phyloP scores from a whole-genome alignment of 37 sponge, comb jelly and placozoan species.

The Corticium candelabrum region DNA sequence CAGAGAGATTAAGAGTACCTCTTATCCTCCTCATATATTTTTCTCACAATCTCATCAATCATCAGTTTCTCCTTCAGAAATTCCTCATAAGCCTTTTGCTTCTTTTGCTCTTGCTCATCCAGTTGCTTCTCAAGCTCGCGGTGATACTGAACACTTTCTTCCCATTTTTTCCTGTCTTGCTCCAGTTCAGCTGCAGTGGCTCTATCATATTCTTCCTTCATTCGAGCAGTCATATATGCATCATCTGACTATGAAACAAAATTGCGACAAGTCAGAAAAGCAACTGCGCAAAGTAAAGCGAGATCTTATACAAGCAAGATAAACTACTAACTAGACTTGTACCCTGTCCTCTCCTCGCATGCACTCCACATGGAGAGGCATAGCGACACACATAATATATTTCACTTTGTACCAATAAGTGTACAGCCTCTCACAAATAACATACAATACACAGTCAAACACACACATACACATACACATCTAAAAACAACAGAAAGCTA shows the following conservation, averaged over 20 bases:
- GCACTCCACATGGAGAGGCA: no score
- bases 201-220: constrained; percentile 52
- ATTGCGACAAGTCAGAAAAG: background rate
- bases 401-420: no score
- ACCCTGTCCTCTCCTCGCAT: no score
- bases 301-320: no score
- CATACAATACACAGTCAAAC: no score
- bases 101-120: constrained; percentile 78
- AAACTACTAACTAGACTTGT: no score
- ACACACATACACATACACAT: no score
- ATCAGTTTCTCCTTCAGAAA: constrained; percentile 97
- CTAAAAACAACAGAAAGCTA: no score
- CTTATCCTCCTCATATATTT: constrained; percentile 96
- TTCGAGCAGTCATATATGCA: constrained; percentile 41
- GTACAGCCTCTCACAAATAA: no score
- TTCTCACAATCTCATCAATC: constrained; percentile 98
- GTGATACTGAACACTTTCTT: constrained; percentile 66
- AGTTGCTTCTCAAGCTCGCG: constrained; percentile 82
- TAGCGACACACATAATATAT: no score
- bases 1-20: constrained; percentile 12
- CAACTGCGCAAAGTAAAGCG: no score
- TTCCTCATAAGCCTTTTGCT: constrained; percentile 83
- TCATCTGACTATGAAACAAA: constrained; percentile 32
- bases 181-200: constrained; percentile 31
- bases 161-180: constrained; percentile 46